Evolutionary conservation across 37 sponge, comb jelly and placozoan species (phyloP).

Genomic region (Chondrilla cf. caribensis): DNA sequence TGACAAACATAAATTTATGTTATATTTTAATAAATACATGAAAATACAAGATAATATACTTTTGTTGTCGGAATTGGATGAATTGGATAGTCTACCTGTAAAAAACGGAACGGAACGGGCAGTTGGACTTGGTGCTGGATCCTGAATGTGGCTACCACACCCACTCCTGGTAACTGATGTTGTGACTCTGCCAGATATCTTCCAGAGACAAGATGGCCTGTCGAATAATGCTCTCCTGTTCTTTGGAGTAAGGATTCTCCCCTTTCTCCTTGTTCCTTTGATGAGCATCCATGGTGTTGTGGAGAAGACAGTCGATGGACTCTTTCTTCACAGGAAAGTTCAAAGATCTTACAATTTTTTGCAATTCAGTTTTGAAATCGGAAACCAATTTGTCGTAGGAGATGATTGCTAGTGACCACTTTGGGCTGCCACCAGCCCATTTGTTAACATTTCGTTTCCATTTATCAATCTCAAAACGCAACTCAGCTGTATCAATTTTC

Average conservation of each 20-base stretch:
- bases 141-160: neutral
- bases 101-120: too few species aligned
- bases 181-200: neutral
- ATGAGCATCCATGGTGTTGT: constrained; percentile 6
- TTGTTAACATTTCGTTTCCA: too few species aligned
- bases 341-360: neutral
- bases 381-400: neutral
- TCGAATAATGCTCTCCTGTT: neutral
- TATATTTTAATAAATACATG: too few species aligned
- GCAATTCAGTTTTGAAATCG: neutral
- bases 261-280: neutral
- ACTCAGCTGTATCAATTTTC: too few species aligned
- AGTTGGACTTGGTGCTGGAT: too few species aligned
- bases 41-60: too few species aligned
- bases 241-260: neutral
- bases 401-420: neutral
- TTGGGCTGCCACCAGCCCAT: too few species aligned
- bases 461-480: too few species aligned
- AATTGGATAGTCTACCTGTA: too few species aligned
- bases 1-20: too few species aligned
- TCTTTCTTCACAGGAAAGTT: neutral
- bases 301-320: neutral
- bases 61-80: too few species aligned
- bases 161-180: neutral
- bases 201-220: neutral